Conservation (phyloP, 2,888 invertebrate genomes). For the Machimus atricapillus region DNA sequence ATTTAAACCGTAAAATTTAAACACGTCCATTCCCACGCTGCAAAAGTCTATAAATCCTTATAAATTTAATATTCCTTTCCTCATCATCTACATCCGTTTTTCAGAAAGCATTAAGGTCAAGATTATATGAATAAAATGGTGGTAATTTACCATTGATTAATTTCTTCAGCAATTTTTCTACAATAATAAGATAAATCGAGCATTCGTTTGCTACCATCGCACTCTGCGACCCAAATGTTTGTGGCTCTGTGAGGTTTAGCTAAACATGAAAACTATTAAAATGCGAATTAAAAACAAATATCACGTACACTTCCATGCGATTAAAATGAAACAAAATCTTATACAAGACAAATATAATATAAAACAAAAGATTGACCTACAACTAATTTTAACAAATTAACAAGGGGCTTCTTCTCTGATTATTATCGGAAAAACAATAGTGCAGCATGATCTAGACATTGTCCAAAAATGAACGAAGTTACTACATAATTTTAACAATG, state of each 20-base stretch:
- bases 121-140: conserved; percentile 7
- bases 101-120: conserved; percentile 10
- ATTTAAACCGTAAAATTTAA: background rate
- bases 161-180: conserved; percentile 2
- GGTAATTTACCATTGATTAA: background rate
- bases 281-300: conserved; percentile 31
- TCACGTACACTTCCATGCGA: conserved; percentile 14
- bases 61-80: background rate
- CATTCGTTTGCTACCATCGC: background rate
- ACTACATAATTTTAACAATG: conserved; percentile 28
- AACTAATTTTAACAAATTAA: conserved; percentile 38
- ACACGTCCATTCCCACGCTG: background rate
- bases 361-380: conserved; percentile 27
- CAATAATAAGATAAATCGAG: background rate
- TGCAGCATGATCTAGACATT: conserved; percentile 9
- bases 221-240: background rate
- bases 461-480: conserved; percentile 27
- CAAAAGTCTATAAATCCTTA: conserved; percentile 3
- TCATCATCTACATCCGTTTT: background rate
- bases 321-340: conserved; percentile 32
- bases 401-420: background rate
- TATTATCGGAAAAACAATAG: background rate
- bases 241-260: background rate
- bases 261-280: conserved; percentile 1
- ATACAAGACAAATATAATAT: conserved; percentile 23